phyloP scores from a whole-genome alignment of 2,113 vertebrate genomes.

The Rattus rattus region DNA sequence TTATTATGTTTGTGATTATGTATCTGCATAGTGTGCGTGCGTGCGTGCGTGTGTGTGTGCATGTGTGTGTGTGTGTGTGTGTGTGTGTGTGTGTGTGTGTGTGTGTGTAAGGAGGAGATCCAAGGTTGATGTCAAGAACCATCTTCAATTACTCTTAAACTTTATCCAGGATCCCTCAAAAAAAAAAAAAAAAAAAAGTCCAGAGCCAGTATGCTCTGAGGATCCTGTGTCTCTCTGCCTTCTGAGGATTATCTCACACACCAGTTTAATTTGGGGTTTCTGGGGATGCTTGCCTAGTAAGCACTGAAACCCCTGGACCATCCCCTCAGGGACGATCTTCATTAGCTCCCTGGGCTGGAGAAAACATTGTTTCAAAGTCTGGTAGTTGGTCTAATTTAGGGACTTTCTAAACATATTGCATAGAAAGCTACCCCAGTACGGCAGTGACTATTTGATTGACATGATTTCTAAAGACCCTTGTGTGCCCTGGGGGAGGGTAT shows the following conservation, averaged over 20 bases:
- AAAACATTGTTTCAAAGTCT: not conserved
- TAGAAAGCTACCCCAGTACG: conserved; percentile 63
- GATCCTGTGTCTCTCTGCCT: not conserved
- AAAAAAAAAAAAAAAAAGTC: not conserved
- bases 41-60: too few relatives aligned
- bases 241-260: not conserved
- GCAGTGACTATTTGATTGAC: conserved; percentile 81
- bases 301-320: not conserved
- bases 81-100: too few relatives aligned
- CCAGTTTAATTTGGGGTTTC: not conserved
- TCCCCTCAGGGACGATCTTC: not conserved
- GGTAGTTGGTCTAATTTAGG: conserved; percentile 14
- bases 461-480: conserved; percentile 89
- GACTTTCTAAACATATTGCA: conserved; percentile 80
- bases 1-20: not conserved
- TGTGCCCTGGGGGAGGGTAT: conserved; percentile 88
- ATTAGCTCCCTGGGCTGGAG: not conserved
- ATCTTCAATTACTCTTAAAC: not conserved
- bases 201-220: not conserved
- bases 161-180: not conserved
- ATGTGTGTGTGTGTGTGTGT: not conserved
- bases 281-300: not conserved
- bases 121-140: not conserved
- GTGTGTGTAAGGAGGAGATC: not conserved
- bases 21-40: not conserved